Base-by-base conservation (phyloP, 2,113 vertebrate genomes). In the Crocuta crocuta region DNA sequence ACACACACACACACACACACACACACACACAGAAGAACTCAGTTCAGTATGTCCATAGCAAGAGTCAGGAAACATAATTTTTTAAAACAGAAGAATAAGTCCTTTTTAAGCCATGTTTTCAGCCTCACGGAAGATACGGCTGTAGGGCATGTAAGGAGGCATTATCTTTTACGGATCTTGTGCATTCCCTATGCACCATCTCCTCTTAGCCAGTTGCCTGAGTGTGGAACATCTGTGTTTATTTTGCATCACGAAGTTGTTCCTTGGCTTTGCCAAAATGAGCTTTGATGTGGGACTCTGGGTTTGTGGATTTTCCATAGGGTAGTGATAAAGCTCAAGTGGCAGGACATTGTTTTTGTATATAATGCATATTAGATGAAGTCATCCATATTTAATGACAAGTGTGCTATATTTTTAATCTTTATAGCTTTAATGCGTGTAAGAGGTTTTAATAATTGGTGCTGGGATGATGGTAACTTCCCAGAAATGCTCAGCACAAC, bases 401-500 rank as follows among this genome's bases (percentile, higher is more conserved):
- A 99, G 97, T 97, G 98, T 89, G 98, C 98, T 98, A 99, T 99
- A 98, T 99, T 99, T 99, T 99, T 99, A 99, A 99, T 99, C 98
- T 99, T 99, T 99, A 99, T 98, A 95, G 99, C 98, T 98, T 99
- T 98, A 98, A 98, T 99, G 98, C 98, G 98, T 98, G 95, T 96
- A 95, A 99, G 99, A 98, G 98, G 98, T 97, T 98, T 99, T 98
- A 99, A 98, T 99, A 99, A 99, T 99, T 99, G 99, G 99, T 99
- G 97, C 98, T 98, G 98, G 98, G 98, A 98, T 97, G 97, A 98
- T 98, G 96, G 97, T 98, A 99, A 76, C 93, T 98, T 99, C 98
- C 98, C 97, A 98, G 92, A 98, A 99, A 98, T 98, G 82, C 97
- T 97, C 98, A 94, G 98, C 98, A 96, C 97, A 99, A 99, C 98